Evolutionary conservation across 2,888 invertebrate genomes (phyloP), one percentile per base, ranked within the genome.

Genomic region (Sisyra nigra): DNA sequence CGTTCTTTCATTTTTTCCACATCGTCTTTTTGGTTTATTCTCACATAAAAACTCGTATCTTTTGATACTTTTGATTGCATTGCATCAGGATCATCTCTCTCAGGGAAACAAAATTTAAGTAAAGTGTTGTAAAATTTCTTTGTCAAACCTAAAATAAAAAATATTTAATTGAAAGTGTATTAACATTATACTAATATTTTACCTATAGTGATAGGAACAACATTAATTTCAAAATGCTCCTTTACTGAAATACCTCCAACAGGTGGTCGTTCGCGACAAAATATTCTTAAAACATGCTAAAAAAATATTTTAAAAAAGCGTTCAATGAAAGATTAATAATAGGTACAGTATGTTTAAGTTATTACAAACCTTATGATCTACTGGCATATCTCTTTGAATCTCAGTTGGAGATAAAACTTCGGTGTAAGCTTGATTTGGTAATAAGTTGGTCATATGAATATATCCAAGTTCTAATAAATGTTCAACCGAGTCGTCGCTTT

Each of bases 191-290:
- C 17, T 38, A 47, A n/a, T n/a, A n/a, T n/a, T 55, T 58, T 56
- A 78, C 88, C 83, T 55, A 89, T 88, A 2, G 85, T 82, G 47
- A 97, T 75, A 7, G 97, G 96, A 10, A 92, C 89, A 35, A 97
- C 84, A 65, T 96, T 96, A 49, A 97, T 92, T 68, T 98, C 98
- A 61, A 99, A 94, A 65, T 96, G 94, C 58, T 98, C 97, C 61
- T 97, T 98, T 10, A 98, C 92, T 0, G 93, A 87, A 52, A 98
- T 98, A 2, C 98, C 98, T n/a, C 94, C 96, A 5, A 97, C 97
- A 0, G 93, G 94, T 37, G 92, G 89, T 50, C 87, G 83, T 65
- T 97, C 97, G 46, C 94, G 74, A 53, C 97, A 96, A 64, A 94
- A 91, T 38, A 98, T 85, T 48, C 97, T 74, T 49, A 98, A 65